Evolutionary conservation across 2,888 invertebrate species (phyloP), one percentile per base, ranked within the genome.

Genomic region (Hybos culiciformis): DNA sequence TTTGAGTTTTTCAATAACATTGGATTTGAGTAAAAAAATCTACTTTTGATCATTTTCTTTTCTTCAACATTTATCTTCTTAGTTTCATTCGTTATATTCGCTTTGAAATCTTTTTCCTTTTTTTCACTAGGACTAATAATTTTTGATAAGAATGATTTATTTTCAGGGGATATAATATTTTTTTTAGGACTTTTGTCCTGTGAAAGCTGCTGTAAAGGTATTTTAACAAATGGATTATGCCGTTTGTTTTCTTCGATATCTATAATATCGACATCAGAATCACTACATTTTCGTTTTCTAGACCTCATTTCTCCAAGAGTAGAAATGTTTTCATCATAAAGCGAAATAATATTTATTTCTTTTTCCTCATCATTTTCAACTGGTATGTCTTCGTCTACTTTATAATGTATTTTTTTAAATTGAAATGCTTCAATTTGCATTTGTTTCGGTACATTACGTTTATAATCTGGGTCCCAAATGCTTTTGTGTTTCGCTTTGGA

Each of bases 11-110:
- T 38, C 31, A 45, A 40, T 18, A 46, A 37, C 3, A 23, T 34
- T 19, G 53, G 39, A 37, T 59, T 58, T 1, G 57, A 44, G 44
- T 57, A 58, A 53, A 78, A 78, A 57, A 75, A 78, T 43, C 74
- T 71, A 53, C 78, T 78, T 52, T 73, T 71, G 4, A 77, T 70
- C n/a, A 73, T 59, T 54, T 67, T 62, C 40, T 61, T 56, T 42
- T 63, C 46, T 45, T 48, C 2, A 47, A 44, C 24, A 68, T 53
- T 1, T 72, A 73, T 51, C 69, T 60, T 42, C 70, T 69, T 46
- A 75, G 75, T 26, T 45, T 47, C 21, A 2, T 33, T 6, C 33
- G 39, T 11, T 38, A 42, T 21, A 37, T 7, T 24, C 26, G 17
- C 39, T 23, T 46, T 9, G 29, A 18, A 17, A 20, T 23, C n/a